Base-by-base conservation (phyloP, 92 coral and sea anemone genomes). In the Bergia puertoricense region DNA sequence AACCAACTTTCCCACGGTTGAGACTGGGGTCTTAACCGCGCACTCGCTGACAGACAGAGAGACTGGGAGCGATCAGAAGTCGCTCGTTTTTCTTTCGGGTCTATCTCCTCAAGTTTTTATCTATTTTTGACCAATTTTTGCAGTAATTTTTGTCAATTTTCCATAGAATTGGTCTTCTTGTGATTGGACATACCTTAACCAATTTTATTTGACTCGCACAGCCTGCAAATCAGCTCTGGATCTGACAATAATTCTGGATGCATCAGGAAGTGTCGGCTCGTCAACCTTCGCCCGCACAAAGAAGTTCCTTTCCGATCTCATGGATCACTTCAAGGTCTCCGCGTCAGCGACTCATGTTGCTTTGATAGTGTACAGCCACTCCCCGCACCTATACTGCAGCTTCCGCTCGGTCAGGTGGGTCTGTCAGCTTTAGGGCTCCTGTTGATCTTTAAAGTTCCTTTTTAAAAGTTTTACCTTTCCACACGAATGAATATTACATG, bases 141-240 rank as follows among this genome's bases (percentile, higher is more conserved):
- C 59, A 13, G 59, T 3, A 54, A 18, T 46, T 54, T 54, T 54
- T 18, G 59, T 54, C 59, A 54, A 54, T 15, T 54, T 54, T 54
- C 59, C 2, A 54, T 54, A 10, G 59, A 54, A 18, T 54, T 54
- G 2, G 44, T 4, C 44, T 40, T 37, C 44, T 36, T 36, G 16
- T 68, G 74, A 68, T 72, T 72, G 18, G 38, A 1, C 77, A 11
- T 43, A 74, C 43, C 40, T 8, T 74, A 22, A 74, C 46, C 59
- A 54, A 67, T 0, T 71, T 69, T 22, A 0, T 3, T 36, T 68
- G 5, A 10, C 22, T 45, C 44, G 42, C 67, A 51, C 65, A 83
- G 86, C 78, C 39, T 83, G 86, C 66, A 83, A 83, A 69, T 43
- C 86, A 44, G 86, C 86, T 13, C 41, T 83, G 86, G 86, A 83